Percentiles rank a stretch among this genome's conserved stretches.
These are phyloP conservation scores for Tetragonisca angustula DNA, from an alignment of 2,888 invertebrate genomes.

Conservation along the genomic window DNA sequence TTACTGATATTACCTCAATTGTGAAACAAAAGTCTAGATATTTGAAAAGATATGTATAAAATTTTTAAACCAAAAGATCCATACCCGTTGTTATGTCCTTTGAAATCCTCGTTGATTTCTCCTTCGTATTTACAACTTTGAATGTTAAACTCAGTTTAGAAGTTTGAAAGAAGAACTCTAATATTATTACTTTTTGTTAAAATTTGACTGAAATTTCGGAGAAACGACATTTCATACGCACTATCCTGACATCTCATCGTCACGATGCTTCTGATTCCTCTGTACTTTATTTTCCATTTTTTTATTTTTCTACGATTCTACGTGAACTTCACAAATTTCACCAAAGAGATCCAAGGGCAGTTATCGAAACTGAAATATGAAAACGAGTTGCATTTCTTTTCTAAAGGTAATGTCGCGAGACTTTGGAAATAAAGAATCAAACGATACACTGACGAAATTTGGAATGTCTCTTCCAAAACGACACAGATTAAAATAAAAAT, in stretches of 20 bases:
- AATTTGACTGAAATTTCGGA: neutral
- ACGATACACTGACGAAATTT: neutral
- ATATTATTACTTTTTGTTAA: no score
- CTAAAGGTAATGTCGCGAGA: neutral
- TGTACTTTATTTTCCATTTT: slow-evolving; percentile 4
- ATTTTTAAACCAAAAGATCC: no score
- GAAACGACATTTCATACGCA: neutral
- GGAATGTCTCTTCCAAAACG: neutral
- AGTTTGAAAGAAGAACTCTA: no score
- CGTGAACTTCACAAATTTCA: neutral
- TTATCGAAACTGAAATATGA: neutral
- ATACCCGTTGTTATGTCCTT: no score
- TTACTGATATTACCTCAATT: no score
- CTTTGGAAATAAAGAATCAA: neutral
- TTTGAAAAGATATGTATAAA: no score
- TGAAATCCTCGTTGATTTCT: no score
- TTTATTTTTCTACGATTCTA: neutral
- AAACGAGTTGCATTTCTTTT: neutral
- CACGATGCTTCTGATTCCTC: slow-evolving; percentile 12
- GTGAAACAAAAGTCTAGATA: no score
- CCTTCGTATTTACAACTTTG: no score
- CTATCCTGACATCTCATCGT: neutral
- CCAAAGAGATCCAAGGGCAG: neutral
- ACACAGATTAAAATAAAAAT: neutral
- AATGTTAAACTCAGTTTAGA: no score